Conservation (phyloP, 2,888 invertebrate genomes). For the Homarus gammarus region DNA sequence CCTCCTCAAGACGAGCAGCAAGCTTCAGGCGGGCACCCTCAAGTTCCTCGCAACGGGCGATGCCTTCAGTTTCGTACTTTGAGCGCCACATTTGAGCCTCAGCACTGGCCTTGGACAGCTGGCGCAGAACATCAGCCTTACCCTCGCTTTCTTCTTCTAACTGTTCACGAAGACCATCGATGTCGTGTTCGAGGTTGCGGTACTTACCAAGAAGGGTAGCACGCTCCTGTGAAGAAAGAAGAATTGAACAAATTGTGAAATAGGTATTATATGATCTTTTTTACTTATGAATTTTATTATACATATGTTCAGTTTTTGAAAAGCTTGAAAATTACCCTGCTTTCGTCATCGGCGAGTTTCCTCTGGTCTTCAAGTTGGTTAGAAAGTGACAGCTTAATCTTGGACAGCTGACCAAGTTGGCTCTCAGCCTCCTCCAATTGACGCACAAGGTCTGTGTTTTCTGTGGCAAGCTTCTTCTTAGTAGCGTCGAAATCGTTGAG, state of each 20-base stretch:
- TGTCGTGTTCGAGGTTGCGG: constrained; percentile 82
- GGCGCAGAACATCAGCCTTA: constrained; percentile 98
- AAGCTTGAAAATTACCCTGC: constrained; percentile 82
- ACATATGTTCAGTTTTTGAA: background rate
- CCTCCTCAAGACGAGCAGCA: constrained; percentile 97
- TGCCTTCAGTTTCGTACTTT: constrained; percentile 99
- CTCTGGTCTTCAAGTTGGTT: constrained; percentile 91
- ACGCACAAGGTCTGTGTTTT: constrained; percentile 97
- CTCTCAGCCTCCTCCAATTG: constrained; percentile 98
- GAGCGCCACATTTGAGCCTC: constrained; percentile 98
- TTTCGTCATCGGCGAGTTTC: constrained; percentile 88
- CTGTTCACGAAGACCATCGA: constrained; percentile 93
- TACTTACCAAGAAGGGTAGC: constrained; percentile 79
- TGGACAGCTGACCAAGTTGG: constrained; percentile 79
- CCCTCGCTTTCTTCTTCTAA: constrained; percentile 99
- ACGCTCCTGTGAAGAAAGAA: constrained; percentile 78
- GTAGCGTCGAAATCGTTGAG: constrained; percentile 97
- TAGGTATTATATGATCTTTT: background rate
- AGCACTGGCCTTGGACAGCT: constrained; percentile 98
- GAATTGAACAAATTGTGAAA: background rate
- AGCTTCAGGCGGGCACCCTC: constrained; percentile 83
- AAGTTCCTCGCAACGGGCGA: constrained; percentile 82
- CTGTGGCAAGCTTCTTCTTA: constrained; percentile 98
- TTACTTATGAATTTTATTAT: background rate
- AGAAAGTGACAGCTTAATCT: constrained; percentile 83